These are phyloP conservation scores for Stomatorhinus ivindoensis DNA, from an alignment of 2,113 vertebrate species.

Conservation along the genomic window DNA sequence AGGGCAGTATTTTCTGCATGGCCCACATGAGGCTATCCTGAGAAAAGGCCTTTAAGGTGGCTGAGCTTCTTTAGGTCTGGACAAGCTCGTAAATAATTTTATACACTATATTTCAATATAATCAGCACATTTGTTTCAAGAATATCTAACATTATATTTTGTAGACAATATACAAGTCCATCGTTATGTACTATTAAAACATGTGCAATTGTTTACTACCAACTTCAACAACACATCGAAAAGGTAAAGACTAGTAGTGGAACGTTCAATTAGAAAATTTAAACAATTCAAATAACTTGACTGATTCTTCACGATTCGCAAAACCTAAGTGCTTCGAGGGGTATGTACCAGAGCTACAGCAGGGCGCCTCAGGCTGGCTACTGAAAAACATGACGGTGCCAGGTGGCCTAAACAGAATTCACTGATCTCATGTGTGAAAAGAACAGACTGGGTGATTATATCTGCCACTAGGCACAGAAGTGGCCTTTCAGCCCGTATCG, in stretches of 20 bases:
- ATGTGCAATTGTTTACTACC: constrained; percentile 69
- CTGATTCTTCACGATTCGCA: constrained; percentile 54
- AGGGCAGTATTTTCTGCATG: constrained; percentile 40
- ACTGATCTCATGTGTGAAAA: constrained; percentile 56
- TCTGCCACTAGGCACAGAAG: constrained; percentile 16
- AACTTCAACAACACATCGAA: constrained; percentile 61
- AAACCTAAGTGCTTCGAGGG: constrained; percentile 68
- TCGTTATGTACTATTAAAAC: constrained; percentile 64
- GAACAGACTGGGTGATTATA: constrained; percentile 28
- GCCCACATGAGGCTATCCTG: constrained; percentile 69
- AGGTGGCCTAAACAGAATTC: constrained; percentile 49
- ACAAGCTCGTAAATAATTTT: constrained; percentile 67
- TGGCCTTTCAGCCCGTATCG: neutral
- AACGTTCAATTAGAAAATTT: constrained; percentile 59
- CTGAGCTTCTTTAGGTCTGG: constrained; percentile 60
- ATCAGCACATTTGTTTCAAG: constrained; percentile 61
- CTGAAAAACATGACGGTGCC: constrained; percentile 56
- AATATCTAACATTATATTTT: constrained; percentile 56
- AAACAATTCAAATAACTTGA: constrained; percentile 47
- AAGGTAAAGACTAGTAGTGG: constrained; percentile 60
- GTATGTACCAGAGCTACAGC: constrained; percentile 57
- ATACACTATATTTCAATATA: constrained; percentile 67
- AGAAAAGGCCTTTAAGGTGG: constrained; percentile 67
- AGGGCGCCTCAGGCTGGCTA: constrained; percentile 34
- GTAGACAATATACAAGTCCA: constrained; percentile 66